Percentiles rank a stretch among this genome's conserved stretches.
These are phyloP conservation scores for Acleris laterana DNA, from an alignment of 2,888 invertebrate species.

Conservation along the genomic window DNA sequence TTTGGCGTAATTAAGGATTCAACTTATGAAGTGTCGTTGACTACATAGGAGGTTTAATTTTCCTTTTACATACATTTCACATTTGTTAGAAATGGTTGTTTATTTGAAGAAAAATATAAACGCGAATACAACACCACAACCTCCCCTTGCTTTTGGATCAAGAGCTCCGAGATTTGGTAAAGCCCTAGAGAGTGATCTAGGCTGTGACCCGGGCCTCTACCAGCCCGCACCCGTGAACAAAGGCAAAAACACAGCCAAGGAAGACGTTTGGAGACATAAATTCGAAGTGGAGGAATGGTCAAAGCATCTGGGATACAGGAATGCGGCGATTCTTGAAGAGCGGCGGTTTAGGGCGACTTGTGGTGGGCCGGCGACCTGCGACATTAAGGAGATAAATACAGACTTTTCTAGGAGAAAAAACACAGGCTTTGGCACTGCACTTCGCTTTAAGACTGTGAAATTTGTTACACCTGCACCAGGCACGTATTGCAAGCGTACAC, in stretches of 20 bases:
- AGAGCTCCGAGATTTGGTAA: conserved; percentile 14
- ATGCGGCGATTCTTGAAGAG: conserved; percentile 14
- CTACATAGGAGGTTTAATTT: too few relatives aligned
- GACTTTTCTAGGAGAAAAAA: conserved; percentile 14
- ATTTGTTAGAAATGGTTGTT: too few relatives aligned
- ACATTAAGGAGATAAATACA: background rate
- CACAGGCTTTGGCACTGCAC: conserved; percentile 53
- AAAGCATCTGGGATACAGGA: conserved; percentile 28
- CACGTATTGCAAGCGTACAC: conserved; percentile 60
- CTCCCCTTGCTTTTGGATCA: conserved; percentile 15
- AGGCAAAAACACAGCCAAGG: conserved; percentile 6
- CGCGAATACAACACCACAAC: too few relatives aligned
- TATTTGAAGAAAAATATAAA: too few relatives aligned
- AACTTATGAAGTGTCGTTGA: too few relatives aligned
- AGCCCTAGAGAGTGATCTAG: conserved; percentile 8
- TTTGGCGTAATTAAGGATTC: too few relatives aligned
- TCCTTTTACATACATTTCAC: too few relatives aligned
- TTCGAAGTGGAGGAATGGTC: conserved; percentile 29
- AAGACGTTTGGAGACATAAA: conserved; percentile 25
- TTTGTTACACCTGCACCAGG: conserved; percentile 63
- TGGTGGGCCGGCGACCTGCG: conserved; percentile 23
- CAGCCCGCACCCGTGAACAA: conserved; percentile 18
- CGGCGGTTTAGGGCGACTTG: conserved; percentile 8
- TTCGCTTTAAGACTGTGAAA: conserved; percentile 49
- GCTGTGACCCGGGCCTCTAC: conserved; percentile 27